Percentiles rank a stretch among this genome's conserved stretches.
Evolutionary conservation across 2,888 invertebrate genomes (phyloP).

Genomic region (Lepas anatifera): DNA sequence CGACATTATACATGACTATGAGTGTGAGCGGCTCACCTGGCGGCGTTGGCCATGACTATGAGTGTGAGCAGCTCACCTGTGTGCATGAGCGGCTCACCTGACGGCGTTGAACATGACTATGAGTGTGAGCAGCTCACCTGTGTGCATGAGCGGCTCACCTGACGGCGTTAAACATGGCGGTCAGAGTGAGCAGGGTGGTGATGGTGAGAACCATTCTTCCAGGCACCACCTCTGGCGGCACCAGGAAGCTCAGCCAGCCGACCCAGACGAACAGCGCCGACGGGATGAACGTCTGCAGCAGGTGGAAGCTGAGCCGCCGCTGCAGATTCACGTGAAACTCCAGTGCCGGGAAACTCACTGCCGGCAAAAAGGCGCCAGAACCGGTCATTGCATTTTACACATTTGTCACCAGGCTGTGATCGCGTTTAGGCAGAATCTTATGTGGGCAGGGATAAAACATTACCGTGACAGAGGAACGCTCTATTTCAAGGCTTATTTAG

Average conservation of each 20-base stretch:
- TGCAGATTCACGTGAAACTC: slow-evolving; percentile 41
- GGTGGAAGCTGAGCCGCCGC: slow-evolving; percentile 47
- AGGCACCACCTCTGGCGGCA: slow-evolving; percentile 51
- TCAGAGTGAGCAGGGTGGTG: slow-evolving; percentile 48
- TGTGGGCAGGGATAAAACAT: too few relatives aligned
- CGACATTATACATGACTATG: too few relatives aligned
- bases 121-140: slow-evolving; percentile 46
- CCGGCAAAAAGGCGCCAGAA: background rate
- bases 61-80: too few relatives aligned
- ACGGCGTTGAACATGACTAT: slow-evolving; percentile 55
- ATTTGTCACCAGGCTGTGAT: too few relatives aligned
- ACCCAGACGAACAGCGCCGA: slow-evolving; percentile 51
- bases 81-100: too few relatives aligned
- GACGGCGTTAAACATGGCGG: slow-evolving; percentile 54
- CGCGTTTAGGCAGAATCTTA: too few relatives aligned
- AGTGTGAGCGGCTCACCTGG: too few relatives aligned
- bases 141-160: too few relatives aligned
- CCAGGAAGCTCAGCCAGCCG: slow-evolving; percentile 53
- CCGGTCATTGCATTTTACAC: too few relatives aligned
- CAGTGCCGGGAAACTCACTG: slow-evolving; percentile 32
- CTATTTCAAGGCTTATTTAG: too few relatives aligned
- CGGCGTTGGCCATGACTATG: too few relatives aligned
- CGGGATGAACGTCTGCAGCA: slow-evolving; percentile 50
- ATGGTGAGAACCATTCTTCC: slow-evolving; percentile 51
- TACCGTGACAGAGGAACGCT: too few relatives aligned